Evolutionary conservation across 2,113 vertebrate genomes (phyloP).

Genomic region (Suricata suricatta): DNA sequence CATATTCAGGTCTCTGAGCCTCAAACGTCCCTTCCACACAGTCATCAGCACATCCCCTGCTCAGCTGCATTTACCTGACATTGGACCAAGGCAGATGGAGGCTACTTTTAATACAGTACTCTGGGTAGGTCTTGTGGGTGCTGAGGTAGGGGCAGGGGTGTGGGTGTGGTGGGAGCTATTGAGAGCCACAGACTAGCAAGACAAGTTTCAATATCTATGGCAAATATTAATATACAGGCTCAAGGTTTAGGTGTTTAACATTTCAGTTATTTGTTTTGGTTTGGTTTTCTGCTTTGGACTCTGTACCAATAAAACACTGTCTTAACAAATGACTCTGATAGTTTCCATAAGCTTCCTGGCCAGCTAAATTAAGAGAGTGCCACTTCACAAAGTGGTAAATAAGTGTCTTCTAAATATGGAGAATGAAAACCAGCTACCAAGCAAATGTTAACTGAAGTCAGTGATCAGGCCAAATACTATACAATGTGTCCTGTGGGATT

Average conservation of each 20-base stretch:
- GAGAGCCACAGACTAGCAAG: background rate
- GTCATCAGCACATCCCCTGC: background rate
- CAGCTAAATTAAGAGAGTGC: background rate
- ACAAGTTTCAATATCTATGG: background rate
- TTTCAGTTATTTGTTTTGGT: background rate
- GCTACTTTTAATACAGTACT: background rate
- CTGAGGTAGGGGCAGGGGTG: background rate
- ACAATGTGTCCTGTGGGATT: background rate
- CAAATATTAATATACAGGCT: background rate
- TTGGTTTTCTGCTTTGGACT: background rate
- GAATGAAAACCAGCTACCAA: background rate
- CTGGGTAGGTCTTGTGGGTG: background rate
- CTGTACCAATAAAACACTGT: background rate
- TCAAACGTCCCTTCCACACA: background rate
- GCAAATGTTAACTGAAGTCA: background rate
- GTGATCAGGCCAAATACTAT: background rate
- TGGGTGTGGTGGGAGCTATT: background rate
- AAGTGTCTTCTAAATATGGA: background rate
- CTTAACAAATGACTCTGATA: background rate
- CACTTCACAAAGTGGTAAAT: conserved; percentile 18
- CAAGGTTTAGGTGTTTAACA: background rate
- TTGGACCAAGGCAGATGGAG: background rate
- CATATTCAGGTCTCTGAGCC: background rate
- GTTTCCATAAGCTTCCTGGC: background rate
- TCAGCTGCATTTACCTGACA: background rate